phyloP scores from a whole-genome alignment of 2,888 invertebrate genomes.

The Phaedon cochleariae region DNA sequence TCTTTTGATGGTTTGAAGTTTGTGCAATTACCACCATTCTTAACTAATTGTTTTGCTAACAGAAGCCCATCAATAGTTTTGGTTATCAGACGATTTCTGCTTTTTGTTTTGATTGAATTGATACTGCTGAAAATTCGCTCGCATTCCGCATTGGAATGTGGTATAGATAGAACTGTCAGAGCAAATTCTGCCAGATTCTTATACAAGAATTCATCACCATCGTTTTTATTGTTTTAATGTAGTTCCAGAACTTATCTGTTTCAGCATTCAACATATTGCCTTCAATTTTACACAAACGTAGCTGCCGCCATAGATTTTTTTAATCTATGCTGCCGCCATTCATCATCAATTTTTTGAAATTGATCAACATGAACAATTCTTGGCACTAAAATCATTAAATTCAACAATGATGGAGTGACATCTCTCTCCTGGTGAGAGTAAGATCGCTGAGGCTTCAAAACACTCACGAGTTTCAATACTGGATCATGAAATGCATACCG shows the following conservation, averaged over 20 bases:
- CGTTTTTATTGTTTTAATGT: slow-evolving; percentile 2
- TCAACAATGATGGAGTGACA: neutral
- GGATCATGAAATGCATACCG: neutral
- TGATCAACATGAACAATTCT: neutral
- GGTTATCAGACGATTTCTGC: neutral
- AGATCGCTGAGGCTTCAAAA: slow-evolving; percentile 7
- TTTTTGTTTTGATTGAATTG: slow-evolving; percentile 15
- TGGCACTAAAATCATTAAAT: neutral
- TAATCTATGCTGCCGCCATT: slow-evolving; percentile 4
- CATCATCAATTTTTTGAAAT: slow-evolving; percentile 2
- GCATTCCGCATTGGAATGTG: slow-evolving; percentile 14
- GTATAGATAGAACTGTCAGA: neutral
- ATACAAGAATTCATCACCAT: neutral
- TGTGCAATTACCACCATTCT: too few relatives aligned
- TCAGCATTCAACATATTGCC: neutral
- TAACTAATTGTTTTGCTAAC: slow-evolving; percentile 2
- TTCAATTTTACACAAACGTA: slow-evolving; percentile 1
- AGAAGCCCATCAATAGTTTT: neutral
- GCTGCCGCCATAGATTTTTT: too few relatives aligned
- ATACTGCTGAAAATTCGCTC: slow-evolving; percentile 5
- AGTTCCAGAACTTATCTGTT: neutral
- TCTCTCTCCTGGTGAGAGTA: neutral
- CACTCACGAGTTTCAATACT: neutral
- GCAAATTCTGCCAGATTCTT: slow-evolving; percentile 2
- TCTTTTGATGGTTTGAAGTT: too few relatives aligned